Conservation (phyloP, 2,113 vertebrate species). For the Thomomys bottae region DNA sequence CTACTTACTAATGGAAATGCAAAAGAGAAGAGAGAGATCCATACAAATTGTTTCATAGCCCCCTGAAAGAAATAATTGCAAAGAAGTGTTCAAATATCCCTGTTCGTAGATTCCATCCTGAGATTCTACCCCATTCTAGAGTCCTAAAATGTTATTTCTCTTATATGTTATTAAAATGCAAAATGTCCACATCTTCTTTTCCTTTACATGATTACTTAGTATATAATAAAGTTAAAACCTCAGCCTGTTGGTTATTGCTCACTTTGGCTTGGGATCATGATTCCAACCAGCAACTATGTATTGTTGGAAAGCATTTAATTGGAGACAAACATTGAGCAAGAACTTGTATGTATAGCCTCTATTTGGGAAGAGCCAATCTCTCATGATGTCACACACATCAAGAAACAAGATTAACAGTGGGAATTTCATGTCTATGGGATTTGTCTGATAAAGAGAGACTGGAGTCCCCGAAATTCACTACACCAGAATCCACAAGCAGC, state of each 20-base stretch:
- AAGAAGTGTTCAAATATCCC: neutral
- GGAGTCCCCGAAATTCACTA: neutral
- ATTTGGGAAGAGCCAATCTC: neutral
- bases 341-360: neutral
- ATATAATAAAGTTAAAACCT: neutral
- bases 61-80: neutral
- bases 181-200: neutral
- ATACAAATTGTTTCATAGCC: neutral
- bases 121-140: neutral
- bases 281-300: neutral
- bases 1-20: neutral
- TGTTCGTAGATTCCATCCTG: neutral
- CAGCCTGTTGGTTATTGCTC: neutral
- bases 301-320: neutral
- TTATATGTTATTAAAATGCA: neutral
- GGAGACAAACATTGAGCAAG: neutral
- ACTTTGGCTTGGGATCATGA: constrained; percentile 5
- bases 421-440: neutral
- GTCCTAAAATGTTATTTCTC: neutral
- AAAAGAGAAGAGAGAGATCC: neutral
- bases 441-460: neutral
- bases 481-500: neutral
- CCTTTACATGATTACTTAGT: neutral
- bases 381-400: neutral
- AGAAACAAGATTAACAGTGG: neutral